Base-by-base conservation (phyloP, 2,113 vertebrate genomes). In the Vulpes vulpes region DNA sequence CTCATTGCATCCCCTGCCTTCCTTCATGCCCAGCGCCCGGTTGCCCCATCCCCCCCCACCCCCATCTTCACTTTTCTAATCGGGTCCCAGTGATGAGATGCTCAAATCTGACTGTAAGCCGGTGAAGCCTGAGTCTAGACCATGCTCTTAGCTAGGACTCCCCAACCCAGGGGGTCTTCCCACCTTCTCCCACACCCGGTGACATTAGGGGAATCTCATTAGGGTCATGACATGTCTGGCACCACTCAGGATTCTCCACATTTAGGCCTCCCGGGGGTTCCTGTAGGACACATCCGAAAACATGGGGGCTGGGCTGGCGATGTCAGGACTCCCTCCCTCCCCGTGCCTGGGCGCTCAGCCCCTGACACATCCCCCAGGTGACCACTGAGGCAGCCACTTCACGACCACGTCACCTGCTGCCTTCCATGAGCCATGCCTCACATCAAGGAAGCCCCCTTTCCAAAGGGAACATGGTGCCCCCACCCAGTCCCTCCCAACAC, bases 151-250 rank as follows among this genome's bases (percentile, higher is more conserved):
- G 20, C 25, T 5, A 2, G 1, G 53, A 83, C 5, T 16, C 10
- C 30, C 0, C 5, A 35, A 17, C 8, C 8, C 22, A 20, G 1
- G 6, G 27, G 3, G 1, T 15, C 0, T 8, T 83, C 67, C 51
- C 30, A 5, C 12, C 15, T 8, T 8, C 10, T 14, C 15, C 10
- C 10, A 25, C 0, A 7, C 20, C 23, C 2, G 1, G 2, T 27
- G 43, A 62, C 2, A 35, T 30, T 3, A 8, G 10, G 9, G 30
- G 16, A 6, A 1, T 14, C 27, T 19, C 6, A 7, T 14, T 16
- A 19, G 32, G 32, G 3, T 38, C 6, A 8, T 5, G 35, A 30
- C 17, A 1, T 0, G 27, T 43, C 3, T 25, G 35, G 11, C 3
- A 38, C 2, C 65, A 19, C 15, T n/a, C 9, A 19, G 15, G 8